Conservation (phyloP, 2,797 vertebrate genomes). For the Sebastes aleutianus region DNA sequence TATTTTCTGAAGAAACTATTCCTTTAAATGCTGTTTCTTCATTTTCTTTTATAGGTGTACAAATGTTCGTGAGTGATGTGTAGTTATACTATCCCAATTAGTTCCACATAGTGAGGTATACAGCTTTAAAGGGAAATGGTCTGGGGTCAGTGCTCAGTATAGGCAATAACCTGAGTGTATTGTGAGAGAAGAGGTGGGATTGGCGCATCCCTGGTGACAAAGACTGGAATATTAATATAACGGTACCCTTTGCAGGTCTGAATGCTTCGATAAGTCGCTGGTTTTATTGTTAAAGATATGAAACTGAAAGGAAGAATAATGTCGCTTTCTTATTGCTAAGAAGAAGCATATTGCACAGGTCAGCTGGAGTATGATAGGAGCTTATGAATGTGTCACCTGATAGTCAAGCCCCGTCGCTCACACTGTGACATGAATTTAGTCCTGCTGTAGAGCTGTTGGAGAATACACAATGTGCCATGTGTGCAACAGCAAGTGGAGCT, state of each 20-base stretch:
- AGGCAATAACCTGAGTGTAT: background rate
- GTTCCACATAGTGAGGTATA: background rate
- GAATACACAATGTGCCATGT: background rate
- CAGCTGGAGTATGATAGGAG: slow-evolving; percentile 18
- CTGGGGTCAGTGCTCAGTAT: background rate
- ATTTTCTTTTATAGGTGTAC: background rate
- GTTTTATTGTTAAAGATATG: slow-evolving; percentile 12
- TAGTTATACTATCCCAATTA: background rate
- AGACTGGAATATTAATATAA: slow-evolving; percentile 4
- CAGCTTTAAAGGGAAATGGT: background rate
- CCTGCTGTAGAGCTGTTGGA: background rate
- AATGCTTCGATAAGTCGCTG: background rate
- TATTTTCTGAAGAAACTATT: background rate
- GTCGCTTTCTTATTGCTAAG: background rate
- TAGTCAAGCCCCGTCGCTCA: slow-evolving; percentile 25
- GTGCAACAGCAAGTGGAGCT: slow-evolving; percentile 5
- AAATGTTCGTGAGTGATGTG: background rate
- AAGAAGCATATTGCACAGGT: slow-evolving; percentile 5
- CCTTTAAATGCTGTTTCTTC: background rate
- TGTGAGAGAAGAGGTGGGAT: background rate
- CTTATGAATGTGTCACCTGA: slow-evolving; percentile 44
- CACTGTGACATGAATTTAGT: slow-evolving; percentile 22
- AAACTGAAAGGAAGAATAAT: slow-evolving; percentile 1
- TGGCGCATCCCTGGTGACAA: background rate
- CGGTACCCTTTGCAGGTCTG: background rate